Percentiles rank a stretch among this genome's conserved stretches.
Evolutionary conservation across 2,113 vertebrate species (phyloP).

Genomic region (Periophthalmus modestus): DNA sequence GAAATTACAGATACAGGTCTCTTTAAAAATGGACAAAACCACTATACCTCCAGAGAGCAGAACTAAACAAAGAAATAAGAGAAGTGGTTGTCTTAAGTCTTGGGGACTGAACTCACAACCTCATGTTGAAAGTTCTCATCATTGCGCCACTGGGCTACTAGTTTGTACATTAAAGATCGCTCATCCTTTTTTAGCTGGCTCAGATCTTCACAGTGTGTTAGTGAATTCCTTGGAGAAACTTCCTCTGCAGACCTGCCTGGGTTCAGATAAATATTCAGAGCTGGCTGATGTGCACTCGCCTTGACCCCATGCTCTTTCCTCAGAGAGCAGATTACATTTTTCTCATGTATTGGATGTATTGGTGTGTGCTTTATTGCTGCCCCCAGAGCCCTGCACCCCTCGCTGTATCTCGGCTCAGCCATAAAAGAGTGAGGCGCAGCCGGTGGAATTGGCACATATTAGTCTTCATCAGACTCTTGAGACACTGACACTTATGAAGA

Average conservation of each 20-base stretch:
- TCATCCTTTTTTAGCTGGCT: slow-evolving; percentile 11
- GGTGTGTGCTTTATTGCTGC: slow-evolving; percentile 33
- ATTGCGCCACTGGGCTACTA: neutral
- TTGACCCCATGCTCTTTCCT: slow-evolving; percentile 45
- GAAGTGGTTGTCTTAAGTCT: neutral
- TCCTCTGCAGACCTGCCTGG: slow-evolving; percentile 11
- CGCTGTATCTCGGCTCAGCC: slow-evolving; percentile 38
- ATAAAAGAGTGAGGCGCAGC: slow-evolving; percentile 49
- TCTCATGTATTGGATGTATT: slow-evolving; percentile 31
- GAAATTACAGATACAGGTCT: neutral
- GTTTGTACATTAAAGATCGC: slow-evolving; percentile 12
- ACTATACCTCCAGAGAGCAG: too few species aligned
- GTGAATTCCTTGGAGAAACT: slow-evolving; percentile 16
- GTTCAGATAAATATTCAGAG: slow-evolving; percentile 33
- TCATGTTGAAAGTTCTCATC: neutral
- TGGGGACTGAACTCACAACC: neutral
- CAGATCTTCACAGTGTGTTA: slow-evolving; percentile 5
- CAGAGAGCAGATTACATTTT: slow-evolving; percentile 28
- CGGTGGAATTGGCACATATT: slow-evolving; percentile 53
- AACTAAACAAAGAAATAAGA: too few species aligned
- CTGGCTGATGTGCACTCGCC: slow-evolving; percentile 27
- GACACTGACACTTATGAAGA: slow-evolving; percentile 75
- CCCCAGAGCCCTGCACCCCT: slow-evolving; percentile 32
- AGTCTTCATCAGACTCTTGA: slow-evolving; percentile 66
- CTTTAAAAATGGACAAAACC: too few species aligned